Conservation (phyloP, 1,140 invertebrate species). For the Temnothorax curvispinosus region DNA sequence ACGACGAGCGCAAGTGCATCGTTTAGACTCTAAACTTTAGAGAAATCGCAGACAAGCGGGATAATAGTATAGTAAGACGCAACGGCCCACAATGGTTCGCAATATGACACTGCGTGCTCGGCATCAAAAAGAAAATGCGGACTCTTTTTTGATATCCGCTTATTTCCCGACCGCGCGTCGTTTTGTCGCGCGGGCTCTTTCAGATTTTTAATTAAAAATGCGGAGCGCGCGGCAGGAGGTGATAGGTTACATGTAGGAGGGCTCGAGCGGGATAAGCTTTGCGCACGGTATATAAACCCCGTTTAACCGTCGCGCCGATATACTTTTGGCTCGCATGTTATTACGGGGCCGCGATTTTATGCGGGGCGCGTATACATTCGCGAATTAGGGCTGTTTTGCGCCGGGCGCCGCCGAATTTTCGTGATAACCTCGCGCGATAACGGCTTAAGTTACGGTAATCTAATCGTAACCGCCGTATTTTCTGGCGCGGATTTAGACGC, state of each 20-base stretch:
- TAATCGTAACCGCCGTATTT: constrained; percentile 46
- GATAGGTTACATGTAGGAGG: neutral
- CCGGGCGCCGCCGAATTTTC: constrained; percentile 43
- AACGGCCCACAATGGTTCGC: constrained; percentile 9
- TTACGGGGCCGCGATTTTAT: constrained; percentile 42
- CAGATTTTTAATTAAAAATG: constrained; percentile 61
- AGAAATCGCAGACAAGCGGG: constrained; percentile 20
- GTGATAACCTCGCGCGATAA: constrained; percentile 44
- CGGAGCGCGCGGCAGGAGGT: neutral
- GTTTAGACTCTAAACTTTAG: too few species aligned
- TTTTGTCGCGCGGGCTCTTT: constrained; percentile 40
- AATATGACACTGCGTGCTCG: constrained; percentile 29
- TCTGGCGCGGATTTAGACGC: constrained; percentile 27
- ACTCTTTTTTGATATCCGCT: constrained; percentile 41
- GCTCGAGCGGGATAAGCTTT: constrained; percentile 42
- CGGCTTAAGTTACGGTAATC: constrained; percentile 34
- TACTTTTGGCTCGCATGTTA: constrained; percentile 48
- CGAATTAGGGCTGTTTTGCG: constrained; percentile 42
- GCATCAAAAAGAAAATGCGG: constrained; percentile 24
- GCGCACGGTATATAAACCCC: constrained; percentile 17
- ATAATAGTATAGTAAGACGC: constrained; percentile 31
- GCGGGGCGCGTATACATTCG: constrained; percentile 40
- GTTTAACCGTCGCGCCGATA: constrained; percentile 15
- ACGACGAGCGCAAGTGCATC: neutral
- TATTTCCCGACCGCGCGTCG: constrained; percentile 37